Percentiles rank a stretch among this genome's conserved stretches.
Conservation (phyloP, 2,797 vertebrate species). For the Scomberomorus guttatus region DNA sequence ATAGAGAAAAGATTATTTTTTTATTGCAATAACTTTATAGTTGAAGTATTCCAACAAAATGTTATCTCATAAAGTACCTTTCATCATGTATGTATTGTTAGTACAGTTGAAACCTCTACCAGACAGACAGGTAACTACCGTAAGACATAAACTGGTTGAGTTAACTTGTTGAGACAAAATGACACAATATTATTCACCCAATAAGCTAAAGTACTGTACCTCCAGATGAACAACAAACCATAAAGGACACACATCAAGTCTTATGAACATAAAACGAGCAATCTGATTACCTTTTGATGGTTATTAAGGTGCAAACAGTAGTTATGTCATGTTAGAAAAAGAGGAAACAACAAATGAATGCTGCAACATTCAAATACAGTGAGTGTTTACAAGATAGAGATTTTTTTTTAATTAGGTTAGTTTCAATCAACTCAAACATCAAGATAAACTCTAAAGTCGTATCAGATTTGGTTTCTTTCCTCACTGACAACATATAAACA, state of each 20-base stretch:
- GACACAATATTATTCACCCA: neutral
- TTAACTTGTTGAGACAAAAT: neutral
- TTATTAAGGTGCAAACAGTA: neutral
- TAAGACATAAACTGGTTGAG: neutral
- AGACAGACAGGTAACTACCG: neutral
- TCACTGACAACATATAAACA: neutral
- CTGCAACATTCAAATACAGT: neutral
- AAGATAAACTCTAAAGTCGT: neutral
- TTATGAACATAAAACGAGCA: neutral
- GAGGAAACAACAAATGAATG: neutral
- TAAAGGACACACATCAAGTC: neutral
- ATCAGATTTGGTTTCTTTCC: neutral
- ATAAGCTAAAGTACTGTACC: slow-evolving; percentile 6
- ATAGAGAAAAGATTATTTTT: neutral
- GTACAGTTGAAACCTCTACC: neutral
- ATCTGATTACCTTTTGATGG: neutral
- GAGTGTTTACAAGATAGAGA: neutral
- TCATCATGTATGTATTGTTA: neutral
- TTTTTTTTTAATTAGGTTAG: slow-evolving; percentile 7
- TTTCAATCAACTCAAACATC: slow-evolving; percentile 2
- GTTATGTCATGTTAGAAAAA: neutral
- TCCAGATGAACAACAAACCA: neutral
- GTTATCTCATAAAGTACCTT: neutral
- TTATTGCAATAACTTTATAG: neutral
- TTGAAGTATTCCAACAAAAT: neutral